A percentile compares a stretch with the other conserved stretches of the same genome.
These are phyloP conservation scores for Athene noctua DNA, from an alignment of 2,113 vertebrate genomes.

Conservation along the genomic window DNA sequence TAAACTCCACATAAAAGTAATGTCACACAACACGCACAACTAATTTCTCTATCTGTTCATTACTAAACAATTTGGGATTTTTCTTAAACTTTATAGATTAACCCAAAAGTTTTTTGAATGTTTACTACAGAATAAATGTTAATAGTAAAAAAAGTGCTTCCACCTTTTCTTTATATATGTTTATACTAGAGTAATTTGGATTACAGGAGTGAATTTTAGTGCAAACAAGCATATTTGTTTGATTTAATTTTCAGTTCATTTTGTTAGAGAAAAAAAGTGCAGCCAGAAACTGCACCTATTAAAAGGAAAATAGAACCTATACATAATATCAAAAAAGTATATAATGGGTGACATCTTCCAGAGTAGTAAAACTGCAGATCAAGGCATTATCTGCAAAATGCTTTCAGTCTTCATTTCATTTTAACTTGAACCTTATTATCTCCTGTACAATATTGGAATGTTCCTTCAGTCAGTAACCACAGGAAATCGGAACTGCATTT, in stretches of 20 bases:
- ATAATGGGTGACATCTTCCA: not conserved
- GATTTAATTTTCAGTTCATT: not conserved
- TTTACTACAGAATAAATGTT: not conserved
- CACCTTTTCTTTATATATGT: not conserved
- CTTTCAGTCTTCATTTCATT: not conserved
- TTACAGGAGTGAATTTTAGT: not conserved
- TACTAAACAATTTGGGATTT: not conserved
- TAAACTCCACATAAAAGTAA: not conserved
- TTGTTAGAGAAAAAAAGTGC: not conserved
- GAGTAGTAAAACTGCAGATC: not conserved
- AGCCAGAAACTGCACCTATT: not conserved
- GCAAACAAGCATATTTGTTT: not conserved
- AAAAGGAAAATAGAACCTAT: not conserved
- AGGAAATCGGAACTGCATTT: not conserved
- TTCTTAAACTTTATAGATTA: not conserved
- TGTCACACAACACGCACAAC: not conserved
- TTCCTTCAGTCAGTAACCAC: not conserved
- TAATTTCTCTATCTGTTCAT: not conserved
- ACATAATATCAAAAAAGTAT: not conserved
- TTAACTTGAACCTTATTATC: not conserved
- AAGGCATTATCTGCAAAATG: not conserved
- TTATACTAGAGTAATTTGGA: not conserved
- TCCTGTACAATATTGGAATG: not conserved
- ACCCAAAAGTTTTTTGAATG: not conserved
- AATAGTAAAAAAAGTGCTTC: not conserved